Evolutionary conservation across 2,797 vertebrate species (phyloP).

Genomic region (Acanthurus tractus): DNA sequence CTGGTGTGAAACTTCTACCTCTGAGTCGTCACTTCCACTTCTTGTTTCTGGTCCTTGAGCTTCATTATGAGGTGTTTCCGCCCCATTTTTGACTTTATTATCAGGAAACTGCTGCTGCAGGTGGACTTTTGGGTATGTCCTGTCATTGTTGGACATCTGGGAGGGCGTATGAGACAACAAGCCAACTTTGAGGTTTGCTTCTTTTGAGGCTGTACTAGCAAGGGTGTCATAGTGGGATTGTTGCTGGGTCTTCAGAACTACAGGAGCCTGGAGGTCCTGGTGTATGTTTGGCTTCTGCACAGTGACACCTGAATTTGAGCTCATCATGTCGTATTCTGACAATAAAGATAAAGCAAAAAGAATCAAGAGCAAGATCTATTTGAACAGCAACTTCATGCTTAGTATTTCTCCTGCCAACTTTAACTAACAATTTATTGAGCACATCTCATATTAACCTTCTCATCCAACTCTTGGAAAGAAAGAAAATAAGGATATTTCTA

Average conservation of each 20-base stretch:
- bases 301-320: slow-evolving; percentile 35
- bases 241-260: slow-evolving; percentile 50
- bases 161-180: slow-evolving; percentile 16
- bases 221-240: slow-evolving; percentile 27
- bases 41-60: not conserved
- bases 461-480: not conserved
- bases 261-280: slow-evolving; percentile 37
- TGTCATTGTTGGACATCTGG: slow-evolving; percentile 20
- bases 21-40: not conserved
- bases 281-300: slow-evolving; percentile 25
- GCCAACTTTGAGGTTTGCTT: slow-evolving; percentile 33
- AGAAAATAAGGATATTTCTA: not conserved
- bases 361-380: not conserved
- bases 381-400: not conserved
- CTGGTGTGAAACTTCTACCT: not conserved
- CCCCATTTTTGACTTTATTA: slow-evolving; percentile 22
- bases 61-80: not conserved
- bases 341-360: slow-evolving; percentile 26
- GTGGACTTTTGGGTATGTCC: slow-evolving; percentile 1
- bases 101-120: slow-evolving; percentile 2
- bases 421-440: not conserved
- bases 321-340: slow-evolving; percentile 78
- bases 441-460: not conserved
- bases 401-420: not conserved
- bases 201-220: slow-evolving; percentile 45